Evolutionary conservation across 2,888 invertebrate genomes (phyloP), one percentile per base, ranked within the genome.

Genomic region (Melanostoma mellinum): DNA sequence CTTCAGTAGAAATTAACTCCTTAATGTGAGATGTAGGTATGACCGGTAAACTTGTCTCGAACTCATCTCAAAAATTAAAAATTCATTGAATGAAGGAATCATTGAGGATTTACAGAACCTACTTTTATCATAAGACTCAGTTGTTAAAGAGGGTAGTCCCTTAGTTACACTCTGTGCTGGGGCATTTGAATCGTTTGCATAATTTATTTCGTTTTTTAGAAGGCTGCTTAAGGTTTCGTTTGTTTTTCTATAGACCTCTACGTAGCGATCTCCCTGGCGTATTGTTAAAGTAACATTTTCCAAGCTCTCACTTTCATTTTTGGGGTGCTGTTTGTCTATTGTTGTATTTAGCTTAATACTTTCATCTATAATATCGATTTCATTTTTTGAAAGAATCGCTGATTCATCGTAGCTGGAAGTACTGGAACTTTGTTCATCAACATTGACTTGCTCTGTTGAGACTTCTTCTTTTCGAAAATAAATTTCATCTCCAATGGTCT

Each of bases 401-500:
- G 40, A 44, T 33, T 50, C 4, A 6, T 50, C 63, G 56, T 76
- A 58, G 30, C 36, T 75, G 32, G 69, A 53, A 63, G 36, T 72
- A 6, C 38, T 65, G 4, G 38, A 20, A 48, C 10, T 40, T 52
- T 56, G 65, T 56, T 78, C 72, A 42, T 61, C 55, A 35, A 46
- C 6, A 53, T 20, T 78, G 8, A 33, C 38, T 63, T 58, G 56
- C 6, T 69, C 55, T 6, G 79, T 56, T 6, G 69, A 63, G 0
- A 80, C 65, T 4, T 85, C 82, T 30, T 87, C 86, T 56, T 87
- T 87, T 58, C 87, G 87, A 61, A 88, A 87, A 50, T 86, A 86
- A 50, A 86, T 86, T 85, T 88, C 86, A 61, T 88, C 85, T 6
- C 86, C 87, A 35, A 88, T 85, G 78, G 86, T 86, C 80, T 87